Evolutionary conservation across 53 echinoderm and acorn worm genomes (phyloP).

Genomic region (Apostichopus leukothele): DNA sequence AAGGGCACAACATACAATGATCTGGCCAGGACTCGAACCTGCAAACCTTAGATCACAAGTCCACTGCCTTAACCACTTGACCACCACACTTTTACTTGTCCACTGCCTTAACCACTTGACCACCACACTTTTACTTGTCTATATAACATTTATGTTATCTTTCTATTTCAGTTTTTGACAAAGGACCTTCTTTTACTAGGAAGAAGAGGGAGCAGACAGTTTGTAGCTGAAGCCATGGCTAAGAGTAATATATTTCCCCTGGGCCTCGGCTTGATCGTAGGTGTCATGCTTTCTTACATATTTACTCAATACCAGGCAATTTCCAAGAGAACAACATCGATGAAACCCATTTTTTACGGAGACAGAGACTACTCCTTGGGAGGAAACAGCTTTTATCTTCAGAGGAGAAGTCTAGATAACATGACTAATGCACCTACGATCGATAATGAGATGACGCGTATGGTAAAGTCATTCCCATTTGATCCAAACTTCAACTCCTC

Average conservation of each 20-base stretch:
- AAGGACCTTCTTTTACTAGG: no score
- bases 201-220: no score
- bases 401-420: background rate
- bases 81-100: no score
- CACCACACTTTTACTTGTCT: no score
- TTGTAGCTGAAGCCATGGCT: background rate
- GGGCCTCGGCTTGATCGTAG: conserved; percentile 63
- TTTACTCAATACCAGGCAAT: conserved; percentile 65
- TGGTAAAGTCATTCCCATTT: conserved; percentile 42
- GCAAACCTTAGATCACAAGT: no score
- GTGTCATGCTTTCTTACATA: conserved; percentile 62
- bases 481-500: conserved; percentile 67
- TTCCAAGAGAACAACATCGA: background rate
- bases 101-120: no score
- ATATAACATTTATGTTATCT: no score
- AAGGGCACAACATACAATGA: no score
- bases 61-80: no score
- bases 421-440: background rate
- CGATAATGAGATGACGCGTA: conserved; percentile 36
- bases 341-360: background rate
- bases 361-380: conserved; percentile 42
- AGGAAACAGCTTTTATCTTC: conserved; percentile 56
- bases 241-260: conserved; percentile 52
- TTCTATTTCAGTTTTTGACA: no score
- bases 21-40: no score